These are phyloP conservation scores for Notarius quadriscutis DNA, from an alignment of 2,113 vertebrate genomes.

Conservation along the genomic window DNA sequence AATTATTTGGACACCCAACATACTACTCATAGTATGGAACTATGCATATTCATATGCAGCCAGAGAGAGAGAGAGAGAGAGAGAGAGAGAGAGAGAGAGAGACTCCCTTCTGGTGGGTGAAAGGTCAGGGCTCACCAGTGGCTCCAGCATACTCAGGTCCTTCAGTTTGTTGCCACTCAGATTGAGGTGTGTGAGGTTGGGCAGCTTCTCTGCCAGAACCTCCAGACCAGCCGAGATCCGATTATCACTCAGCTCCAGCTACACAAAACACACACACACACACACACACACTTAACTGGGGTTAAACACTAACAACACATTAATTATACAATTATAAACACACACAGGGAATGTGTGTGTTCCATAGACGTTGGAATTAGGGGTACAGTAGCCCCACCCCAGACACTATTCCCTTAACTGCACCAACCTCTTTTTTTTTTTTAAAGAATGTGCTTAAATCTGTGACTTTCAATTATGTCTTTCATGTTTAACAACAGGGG, in stretches of 20 bases:
- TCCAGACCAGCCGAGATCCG: constrained; percentile 89
- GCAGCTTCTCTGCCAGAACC: constrained; percentile 88
- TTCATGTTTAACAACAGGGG: no score
- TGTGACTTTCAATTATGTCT: no score
- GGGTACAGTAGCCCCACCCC: no score
- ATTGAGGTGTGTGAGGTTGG: constrained; percentile 90
- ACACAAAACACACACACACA: constrained; percentile 23
- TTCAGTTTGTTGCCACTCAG: constrained; percentile 93
- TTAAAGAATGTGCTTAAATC: no score
- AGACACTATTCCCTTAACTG: no score
- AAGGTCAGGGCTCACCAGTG: constrained; percentile 73
- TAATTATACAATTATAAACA: background rate
- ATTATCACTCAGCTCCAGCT: constrained; percentile 94
- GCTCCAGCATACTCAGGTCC: constrained; percentile 90
- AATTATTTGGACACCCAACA: no score
- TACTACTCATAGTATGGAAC: no score
- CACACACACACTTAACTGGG: background rate
- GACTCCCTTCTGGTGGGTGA: background rate
- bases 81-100: background rate
- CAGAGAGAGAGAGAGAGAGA: no score
- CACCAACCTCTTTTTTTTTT: no score
- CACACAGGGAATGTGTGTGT: background rate
- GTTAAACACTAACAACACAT: background rate
- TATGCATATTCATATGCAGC: no score
- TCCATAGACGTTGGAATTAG: no score